Evolutionary conservation across 2,888 invertebrate species (phyloP).

Genomic region (Campoletis raptor): DNA sequence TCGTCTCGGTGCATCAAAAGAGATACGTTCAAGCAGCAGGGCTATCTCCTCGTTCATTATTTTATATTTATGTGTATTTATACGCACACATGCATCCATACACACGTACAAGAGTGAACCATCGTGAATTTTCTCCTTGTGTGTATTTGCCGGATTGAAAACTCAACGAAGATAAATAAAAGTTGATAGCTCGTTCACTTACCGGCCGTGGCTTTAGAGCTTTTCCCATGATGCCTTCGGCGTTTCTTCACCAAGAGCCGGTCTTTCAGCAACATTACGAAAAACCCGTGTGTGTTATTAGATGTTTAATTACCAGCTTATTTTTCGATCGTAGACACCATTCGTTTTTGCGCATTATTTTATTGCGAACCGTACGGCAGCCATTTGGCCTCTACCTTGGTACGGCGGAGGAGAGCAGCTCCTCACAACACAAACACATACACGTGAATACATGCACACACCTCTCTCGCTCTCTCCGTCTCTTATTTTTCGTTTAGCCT

Average conservation of each 20-base stretch:
- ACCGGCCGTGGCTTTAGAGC: conserved; percentile 81
- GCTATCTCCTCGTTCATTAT: conserved; percentile 77
- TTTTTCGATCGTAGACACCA: conserved; percentile 65
- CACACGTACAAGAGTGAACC: conserved; percentile 68
- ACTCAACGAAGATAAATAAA: conserved; percentile 39
- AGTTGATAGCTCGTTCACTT: conserved; percentile 76
- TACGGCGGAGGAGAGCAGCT: conserved; percentile 32
- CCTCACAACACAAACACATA: conserved; percentile 34
- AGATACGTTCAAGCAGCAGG: conserved; percentile 61
- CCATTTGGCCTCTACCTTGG: conserved; percentile 79
- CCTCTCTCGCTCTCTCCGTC: conserved; percentile 33
- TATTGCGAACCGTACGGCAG: conserved; percentile 74
- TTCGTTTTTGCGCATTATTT: conserved; percentile 81
- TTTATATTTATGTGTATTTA: not conserved
- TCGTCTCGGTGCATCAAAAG: conserved; percentile 33
- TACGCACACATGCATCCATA: conserved; percentile 10
- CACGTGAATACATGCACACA: conserved; percentile 11
- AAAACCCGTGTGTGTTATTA: conserved; percentile 1
- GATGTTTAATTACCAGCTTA: not conserved
- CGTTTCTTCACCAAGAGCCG: conserved; percentile 78
- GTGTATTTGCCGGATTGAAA: conserved; percentile 8
- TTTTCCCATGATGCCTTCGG: conserved; percentile 82
- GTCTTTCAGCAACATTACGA: conserved; percentile 81
- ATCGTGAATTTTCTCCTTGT: conserved; percentile 70
- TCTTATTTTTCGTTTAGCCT: conserved; percentile 76